Base-by-base conservation (phyloP, 2,888 invertebrate genomes). In the Seira ritae region DNA sequence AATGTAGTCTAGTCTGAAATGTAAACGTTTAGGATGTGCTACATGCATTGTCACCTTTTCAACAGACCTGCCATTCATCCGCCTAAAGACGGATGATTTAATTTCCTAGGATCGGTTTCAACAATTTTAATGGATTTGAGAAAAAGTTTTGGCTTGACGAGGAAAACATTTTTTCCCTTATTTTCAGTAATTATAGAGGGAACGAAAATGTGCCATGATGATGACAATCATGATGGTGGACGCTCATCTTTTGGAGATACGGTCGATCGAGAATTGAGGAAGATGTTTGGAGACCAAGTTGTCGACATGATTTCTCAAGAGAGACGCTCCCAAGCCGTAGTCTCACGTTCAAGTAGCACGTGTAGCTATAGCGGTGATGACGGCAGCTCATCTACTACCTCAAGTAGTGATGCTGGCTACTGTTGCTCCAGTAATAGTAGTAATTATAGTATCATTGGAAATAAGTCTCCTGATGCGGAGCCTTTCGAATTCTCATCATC, bases 151-250 rank as follows among this genome's bases (percentile, higher is more conserved):
- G 24, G 31, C n/a, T 55, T 71, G 24, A 55, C 3, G n/a, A 31
- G 10, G 62, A 4, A 19, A 69, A 68, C 8, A 15, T 4, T 68
- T 15, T 1, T 19, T 42, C 10, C 22, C n/a, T 31, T 20, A 50
- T 1, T 46, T 70, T 19, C 42, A 86, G 93, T 93, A 90, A 90
- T 80, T 70, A 24, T 76, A 24, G 67, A 79, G 6, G 37, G 85
- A 68, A 62, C 50, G 10, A 31, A 60, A n/a, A 4, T 75, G 37
- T 8, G 17, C 55, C 19, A 8, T 3, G 37, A 70, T 68, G 37
- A 24, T 46, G 70, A 12, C 55, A 19, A 8, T 3, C 20, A 70
- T 68, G 37, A 24, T 46, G 70, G 50, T 55, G 68, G 55, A 20
- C 55, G 3, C 17, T 55, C 55, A 55, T 55, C 55, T 55, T 17